Base-by-base conservation (phyloP, 2,797 vertebrate genomes). In the Pipistrellus nathusii region DNA sequence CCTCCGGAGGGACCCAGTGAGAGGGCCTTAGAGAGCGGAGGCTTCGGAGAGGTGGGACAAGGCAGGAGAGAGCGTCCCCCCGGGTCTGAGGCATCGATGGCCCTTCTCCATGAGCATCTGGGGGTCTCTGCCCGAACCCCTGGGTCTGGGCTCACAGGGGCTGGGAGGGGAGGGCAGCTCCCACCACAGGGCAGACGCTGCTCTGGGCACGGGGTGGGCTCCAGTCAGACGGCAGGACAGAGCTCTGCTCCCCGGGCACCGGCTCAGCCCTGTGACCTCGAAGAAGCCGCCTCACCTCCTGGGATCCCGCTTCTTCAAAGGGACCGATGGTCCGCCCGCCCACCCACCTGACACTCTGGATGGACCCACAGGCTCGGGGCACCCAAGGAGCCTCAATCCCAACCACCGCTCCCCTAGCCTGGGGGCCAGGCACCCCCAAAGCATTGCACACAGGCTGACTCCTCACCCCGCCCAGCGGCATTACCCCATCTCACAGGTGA, bases 151-250 rank as follows among this genome's bases (percentile, higher is more conserved):
- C 0, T 69, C 44, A 4, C 18, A 62, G 32, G 8, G 13, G 5
- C 20, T 17, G 44, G 23, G 57, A 55, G 13, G 20, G 30, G 41
- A n/a, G 13, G 9, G 25, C 23, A 46, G 64, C 30, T 41, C 41
- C 27, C 6, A 3, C 3, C 53, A 2, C 0, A 0, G 53, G 15
- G 35, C n/a, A 89, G 66, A 62, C 0, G 0, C 15, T 20, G 11
- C 1, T 1, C 30, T 48, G 66, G n/a, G 12, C n/a, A 7, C 78
- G 2, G 1, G 25, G 18, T 13, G 2, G 68, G 15, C 44, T 71
- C 25, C 11, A 3, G 27, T 80, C 44, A 73, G 20, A 51, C 25
- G 38, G n/a, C 44, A 0, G 0, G 21, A 10, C 69, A 35, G 69
- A 46, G 8, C 51, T 32, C 30, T 10, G 27, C 27, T 62, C 21